Percentiles rank a stretch among this genome's conserved stretches.
Conservation (phyloP, 2,797 vertebrate species). For the Cossypha dichroa region DNA sequence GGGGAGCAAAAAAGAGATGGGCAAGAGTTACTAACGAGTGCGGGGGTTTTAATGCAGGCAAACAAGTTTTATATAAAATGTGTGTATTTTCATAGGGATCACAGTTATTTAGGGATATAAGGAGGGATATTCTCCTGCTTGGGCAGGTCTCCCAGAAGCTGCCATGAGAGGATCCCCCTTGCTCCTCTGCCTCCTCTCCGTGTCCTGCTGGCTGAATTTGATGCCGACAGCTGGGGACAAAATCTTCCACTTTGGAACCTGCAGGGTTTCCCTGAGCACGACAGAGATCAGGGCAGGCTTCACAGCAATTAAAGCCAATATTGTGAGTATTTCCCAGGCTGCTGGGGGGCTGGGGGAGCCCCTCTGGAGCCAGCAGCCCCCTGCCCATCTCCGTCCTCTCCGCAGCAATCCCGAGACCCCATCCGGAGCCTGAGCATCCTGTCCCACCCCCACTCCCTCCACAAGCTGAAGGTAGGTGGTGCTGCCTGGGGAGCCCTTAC, state of each 20-base stretch:
- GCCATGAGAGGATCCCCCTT: conserved; percentile 39
- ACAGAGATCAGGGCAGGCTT: conserved; percentile 55
- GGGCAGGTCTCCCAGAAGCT: neutral
- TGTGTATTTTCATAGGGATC: neutral
- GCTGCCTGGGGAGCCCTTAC: neutral
- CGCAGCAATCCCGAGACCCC: conserved; percentile 70
- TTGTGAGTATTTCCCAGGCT: conserved; percentile 50
- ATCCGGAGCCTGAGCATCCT: conserved; percentile 71
- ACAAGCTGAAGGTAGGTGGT: conserved; percentile 55
- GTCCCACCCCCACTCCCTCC: conserved; percentile 33
- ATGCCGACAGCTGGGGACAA: neutral
- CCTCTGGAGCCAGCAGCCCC: neutral
- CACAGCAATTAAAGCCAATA: conserved; percentile 50
- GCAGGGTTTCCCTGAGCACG: conserved; percentile 45
- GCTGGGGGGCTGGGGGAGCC: neutral
- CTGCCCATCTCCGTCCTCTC: neutral
- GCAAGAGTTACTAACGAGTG: neutral
- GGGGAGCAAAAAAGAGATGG: neutral
- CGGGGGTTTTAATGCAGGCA: rapidly evolving
- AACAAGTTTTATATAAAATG: neutral
- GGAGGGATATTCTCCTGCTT: neutral
- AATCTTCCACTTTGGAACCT: conserved; percentile 35
- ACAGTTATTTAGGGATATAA: neutral
- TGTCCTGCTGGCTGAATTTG: neutral
- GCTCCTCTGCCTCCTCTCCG: conserved; percentile 20